Evolutionary conservation across 35 echinoderm and acorn worm species (phyloP).

Genomic region (Lytechinus pictus): DNA sequence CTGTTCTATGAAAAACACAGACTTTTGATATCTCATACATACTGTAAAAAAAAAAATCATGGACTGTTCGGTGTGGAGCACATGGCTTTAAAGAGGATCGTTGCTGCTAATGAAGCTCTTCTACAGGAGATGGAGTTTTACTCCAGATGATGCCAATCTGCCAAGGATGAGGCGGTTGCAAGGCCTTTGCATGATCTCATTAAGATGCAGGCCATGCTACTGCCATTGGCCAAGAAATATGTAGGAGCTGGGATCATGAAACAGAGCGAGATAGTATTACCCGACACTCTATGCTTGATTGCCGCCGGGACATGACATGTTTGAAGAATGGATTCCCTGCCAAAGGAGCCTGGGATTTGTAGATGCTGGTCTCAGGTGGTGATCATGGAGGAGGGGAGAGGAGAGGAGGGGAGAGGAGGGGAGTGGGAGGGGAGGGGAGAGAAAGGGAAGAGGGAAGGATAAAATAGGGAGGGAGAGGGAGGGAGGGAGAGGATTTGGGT

Average conservation of each 20-base stretch:
- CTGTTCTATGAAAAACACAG: too few relatives aligned
- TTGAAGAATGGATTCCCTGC: not conserved
- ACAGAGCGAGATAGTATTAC: not conserved
- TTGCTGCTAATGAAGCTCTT: too few relatives aligned
- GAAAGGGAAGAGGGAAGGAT: not conserved
- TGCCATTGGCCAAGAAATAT: constrained; percentile 23
- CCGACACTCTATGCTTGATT: not conserved
- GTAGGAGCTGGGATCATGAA: not conserved
- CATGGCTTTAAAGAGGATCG: too few relatives aligned
- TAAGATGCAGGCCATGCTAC: not conserved
- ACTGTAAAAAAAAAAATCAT: too few relatives aligned
- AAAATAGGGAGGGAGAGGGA: not conserved
- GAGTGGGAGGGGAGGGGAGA: not conserved
- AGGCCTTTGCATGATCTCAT: not conserved
- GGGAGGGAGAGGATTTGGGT: not conserved
- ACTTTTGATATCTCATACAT: too few relatives aligned
- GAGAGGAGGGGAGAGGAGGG: not conserved
- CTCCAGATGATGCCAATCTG: not conserved
- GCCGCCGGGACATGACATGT: constrained; percentile 41
- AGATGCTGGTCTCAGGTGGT: not conserved
- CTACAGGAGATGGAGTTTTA: not conserved
- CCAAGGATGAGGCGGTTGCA: not conserved
- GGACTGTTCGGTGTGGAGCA: too few relatives aligned
- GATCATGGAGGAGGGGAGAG: not conserved
- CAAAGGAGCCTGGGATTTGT: not conserved